Evolutionary conservation across 1,140 invertebrate genomes (phyloP), one percentile per base, ranked within the genome.

Genomic region (Pseudomyrmex sp.): DNA sequence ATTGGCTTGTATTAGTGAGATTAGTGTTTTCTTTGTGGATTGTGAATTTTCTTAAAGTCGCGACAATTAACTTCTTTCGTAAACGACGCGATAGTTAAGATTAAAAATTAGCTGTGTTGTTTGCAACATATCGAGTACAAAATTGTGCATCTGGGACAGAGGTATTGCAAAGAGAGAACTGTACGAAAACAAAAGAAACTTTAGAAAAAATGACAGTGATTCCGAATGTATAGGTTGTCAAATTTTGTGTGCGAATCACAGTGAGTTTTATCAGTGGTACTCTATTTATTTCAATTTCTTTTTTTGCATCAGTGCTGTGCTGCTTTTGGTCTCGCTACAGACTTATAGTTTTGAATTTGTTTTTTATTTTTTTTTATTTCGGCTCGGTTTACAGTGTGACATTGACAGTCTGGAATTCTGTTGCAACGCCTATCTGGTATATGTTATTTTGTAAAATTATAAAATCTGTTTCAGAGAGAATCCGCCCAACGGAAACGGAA

Each of bases 1-100:
- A 63, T 10, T 44, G 50, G 50, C 46, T 35, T 35, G 5, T 35
- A 54, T 61, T 88, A 1, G 87, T 88, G 86, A 80, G 15, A 54
- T 66, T 88, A 65, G 86, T 85, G 86, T 82, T 88, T 56, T 69
- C 18, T 35, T 35, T 85, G 87, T 88, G 87, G 65, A 62, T 79
- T 85, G 87, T 88, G 86, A 56, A 77, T 56, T 50, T 26, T 8
- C 18, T 20, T 44, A 69, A 12, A 48, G 50, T 70, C 69, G 50
- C 65, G 52, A 50, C 35, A 35, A 46, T 69, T 58, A 70, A 79
- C 52, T 26, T 26, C 15, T 58, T 20, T 9, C 12, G 26, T 0
- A 48, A 15, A 15, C 65, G 35, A 15, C 65, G 35, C 35, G n/a
- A n/a, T 18, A 61, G 63, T 82, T 59, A 50, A 82, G 69, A 74